Base-by-base conservation (phyloP, 2,888 invertebrate genomes). In the Drosophila parthenogenetica region DNA sequence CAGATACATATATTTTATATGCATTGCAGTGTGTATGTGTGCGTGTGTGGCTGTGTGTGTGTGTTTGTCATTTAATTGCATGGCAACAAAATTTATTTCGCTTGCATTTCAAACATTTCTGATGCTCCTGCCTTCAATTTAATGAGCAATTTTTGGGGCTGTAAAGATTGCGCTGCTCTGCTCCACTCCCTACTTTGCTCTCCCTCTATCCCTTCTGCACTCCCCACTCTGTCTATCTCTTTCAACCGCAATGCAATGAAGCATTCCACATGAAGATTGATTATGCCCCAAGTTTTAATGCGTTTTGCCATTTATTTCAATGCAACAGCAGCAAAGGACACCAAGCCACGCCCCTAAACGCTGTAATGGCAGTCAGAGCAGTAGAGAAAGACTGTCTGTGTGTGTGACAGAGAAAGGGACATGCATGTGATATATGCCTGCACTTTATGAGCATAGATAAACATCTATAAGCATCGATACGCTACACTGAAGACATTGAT, bases 231-330 rank as follows among this genome's bases (percentile, higher is more conserved):
- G 3, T 3, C 45, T 3, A 5, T 22, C n/a, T n/a, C 25, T 10
- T 35, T 35, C 8, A 43, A 65, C 84, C 69, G 55, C 77, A 70
- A 55, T 40, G 79, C 86, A 81, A 66, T 81, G 82, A 85, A 81
- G 86, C 82, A 85, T 79, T 68, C 50, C 86, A 72, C 69, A 83
- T 88, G 74, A 83, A 86, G 83, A 83, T 83, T 83, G 83, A 83
- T 83, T 88, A 83, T 82, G 68, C 83, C 69, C 71, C 73, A 79
- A 85, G 89, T 86, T 73, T 73, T 82, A 83, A 88, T 83, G 88
- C 86, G 73, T 79, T 79, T 79, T 88, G 70, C 83, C 80, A 88
- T 83, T 83, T 83, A 88, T 82, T 81, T 85, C 88, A 85, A 87
- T 82, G 88, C 82, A 87, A 64, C 57, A 70, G 72, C 22, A 8